Base-by-base conservation (phyloP, 2,113 vertebrate genomes). In the Atractosteus spatula region DNA sequence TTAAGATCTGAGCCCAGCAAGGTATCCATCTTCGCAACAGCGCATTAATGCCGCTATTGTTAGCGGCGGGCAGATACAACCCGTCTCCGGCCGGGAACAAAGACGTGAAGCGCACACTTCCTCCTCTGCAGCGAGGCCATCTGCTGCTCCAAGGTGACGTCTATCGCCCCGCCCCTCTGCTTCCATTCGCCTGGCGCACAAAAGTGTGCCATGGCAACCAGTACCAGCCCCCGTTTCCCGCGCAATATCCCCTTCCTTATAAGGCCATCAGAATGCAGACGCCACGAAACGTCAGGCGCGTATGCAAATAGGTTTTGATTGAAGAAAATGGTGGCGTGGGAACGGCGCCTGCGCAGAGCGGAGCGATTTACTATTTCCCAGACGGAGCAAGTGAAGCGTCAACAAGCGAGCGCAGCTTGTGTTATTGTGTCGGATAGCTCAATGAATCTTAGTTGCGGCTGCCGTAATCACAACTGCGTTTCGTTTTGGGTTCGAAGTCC, bases 201-300 rank as follows among this genome's bases (percentile, higher is more conserved):
- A 62, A 62, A 78, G 71, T 71, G 55, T 66, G 80, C 86, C 90
- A 84, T 89, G 81, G 91, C 91, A 90, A 93, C 90, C 77, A 71
- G 82, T 77, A 85, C 85, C 91, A 85, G 88, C 89, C 90, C 82
- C 88, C 88, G 62, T 81, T 94, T 93, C 93, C 93, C 93, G 93
- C 93, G 90, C 89, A 92, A 89, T 85, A 86, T 93, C 84, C 85
- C 87, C 91, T 83, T 85, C 93, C 93, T 91, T 93, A 94, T 94
- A 94, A 91, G 94, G 94, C 83, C 89, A 91, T 86, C 62, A 87
- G 83, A 85, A 84, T 70, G 85, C 86, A 87, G 88, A 92, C 91
- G 92, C 89, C 88, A 80, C 75, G 54, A 0, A 3, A 91, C 92
- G 91, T 92, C 90, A 89, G 65, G n/a, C 67, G 80, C 86, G 84